Evolutionary conservation across 1,140 invertebrate species (phyloP).

Genomic region (Drosophila micromelanica): DNA sequence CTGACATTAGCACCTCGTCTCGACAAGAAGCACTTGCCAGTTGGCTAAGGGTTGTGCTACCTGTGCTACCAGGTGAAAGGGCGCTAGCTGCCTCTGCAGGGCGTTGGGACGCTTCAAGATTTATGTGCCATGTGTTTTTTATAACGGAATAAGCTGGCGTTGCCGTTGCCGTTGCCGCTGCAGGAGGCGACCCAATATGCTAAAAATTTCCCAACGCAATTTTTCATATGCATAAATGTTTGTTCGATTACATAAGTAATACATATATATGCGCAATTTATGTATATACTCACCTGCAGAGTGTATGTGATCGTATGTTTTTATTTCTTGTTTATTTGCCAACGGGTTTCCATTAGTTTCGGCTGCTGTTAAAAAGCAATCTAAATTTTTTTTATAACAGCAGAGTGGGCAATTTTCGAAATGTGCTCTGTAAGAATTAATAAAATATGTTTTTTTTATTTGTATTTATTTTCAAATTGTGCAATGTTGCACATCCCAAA

Average conservation of each 20-base stretch:
- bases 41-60: conserved; percentile 20
- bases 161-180: conserved; percentile 19
- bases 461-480: too few species aligned
- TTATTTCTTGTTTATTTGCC: conserved; percentile 13
- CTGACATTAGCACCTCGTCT: conserved; percentile 73
- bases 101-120: conserved; percentile 57
- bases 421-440: too few species aligned
- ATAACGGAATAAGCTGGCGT: conserved; percentile 36
- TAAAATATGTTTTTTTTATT: too few species aligned
- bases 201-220: conserved; percentile 47
- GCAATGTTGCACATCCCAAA: too few species aligned
- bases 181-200: conserved; percentile 40
- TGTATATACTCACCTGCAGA: conserved; percentile 9
- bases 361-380: conserved; percentile 51
- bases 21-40: conserved; percentile 42
- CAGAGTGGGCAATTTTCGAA: background rate
- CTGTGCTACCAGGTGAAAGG: too few species aligned
- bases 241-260: conserved; percentile 22
- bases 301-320: conserved; percentile 13
- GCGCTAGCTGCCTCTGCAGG: background rate
- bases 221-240: conserved; percentile 48
- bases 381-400: conserved; percentile 46
- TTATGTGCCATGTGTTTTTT: conserved; percentile 71
- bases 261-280: conserved; percentile 10
- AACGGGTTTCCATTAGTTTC: conserved; percentile 14